Evolutionary conservation across 2,113 vertebrate species (phyloP).

Genomic region (Heteronetta atricapilla): DNA sequence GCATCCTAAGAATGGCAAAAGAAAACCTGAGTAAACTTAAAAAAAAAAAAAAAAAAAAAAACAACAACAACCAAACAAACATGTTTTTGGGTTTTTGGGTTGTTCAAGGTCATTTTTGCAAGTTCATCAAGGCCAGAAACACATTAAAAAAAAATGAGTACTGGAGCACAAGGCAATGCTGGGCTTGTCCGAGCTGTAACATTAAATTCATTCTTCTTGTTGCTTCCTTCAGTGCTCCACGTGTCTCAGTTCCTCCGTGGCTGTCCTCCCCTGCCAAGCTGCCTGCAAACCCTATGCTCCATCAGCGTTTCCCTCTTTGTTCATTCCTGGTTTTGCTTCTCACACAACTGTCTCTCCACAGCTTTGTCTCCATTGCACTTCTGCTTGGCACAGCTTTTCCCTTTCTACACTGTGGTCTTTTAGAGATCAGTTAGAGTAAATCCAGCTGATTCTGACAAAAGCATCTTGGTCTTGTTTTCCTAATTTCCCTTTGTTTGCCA

Average conservation of each 20-base stretch:
- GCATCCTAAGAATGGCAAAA: background rate
- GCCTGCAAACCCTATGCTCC: background rate
- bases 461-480: background rate
- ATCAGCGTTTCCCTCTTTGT: slow-evolving; percentile 36
- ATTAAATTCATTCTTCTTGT: slow-evolving; percentile 28
- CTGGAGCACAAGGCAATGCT: background rate
- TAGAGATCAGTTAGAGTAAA: background rate
- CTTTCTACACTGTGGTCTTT: background rate
- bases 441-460: background rate
- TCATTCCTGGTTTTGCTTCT: background rate
- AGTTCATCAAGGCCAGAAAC: background rate
- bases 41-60: background rate
- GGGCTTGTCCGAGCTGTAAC: slow-evolving; percentile 23
- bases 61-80: no score
- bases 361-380: background rate
- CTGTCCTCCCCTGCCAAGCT: background rate
- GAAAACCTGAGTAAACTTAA: background rate
- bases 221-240: slow-evolving; percentile 30
- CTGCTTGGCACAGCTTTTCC: background rate
- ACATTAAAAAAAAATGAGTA: background rate
- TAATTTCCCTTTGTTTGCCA: background rate
- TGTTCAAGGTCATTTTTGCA: background rate
- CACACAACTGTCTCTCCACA: background rate
- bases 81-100: background rate
- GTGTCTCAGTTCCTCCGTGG: slow-evolving; percentile 38